A percentile compares a stretch with the other conserved stretches of the same genome.
These are phyloP conservation scores for Diaprepes abbreviatus DNA, from an alignment of 2,888 invertebrate species.

Conservation along the genomic window DNA sequence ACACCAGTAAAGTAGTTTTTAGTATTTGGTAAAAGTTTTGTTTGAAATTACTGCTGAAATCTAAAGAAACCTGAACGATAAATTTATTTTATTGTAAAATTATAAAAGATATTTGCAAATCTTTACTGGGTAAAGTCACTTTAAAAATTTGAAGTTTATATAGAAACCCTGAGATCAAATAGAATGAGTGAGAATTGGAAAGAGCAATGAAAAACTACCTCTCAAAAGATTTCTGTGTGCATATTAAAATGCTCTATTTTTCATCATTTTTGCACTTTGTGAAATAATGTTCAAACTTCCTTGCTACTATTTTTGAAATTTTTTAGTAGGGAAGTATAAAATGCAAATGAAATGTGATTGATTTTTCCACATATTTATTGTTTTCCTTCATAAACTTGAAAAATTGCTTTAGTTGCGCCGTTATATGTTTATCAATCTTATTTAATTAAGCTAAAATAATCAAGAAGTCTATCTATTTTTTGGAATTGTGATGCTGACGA, in stretches of 20 bases:
- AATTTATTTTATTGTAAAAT: background rate
- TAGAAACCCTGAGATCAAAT: background rate
- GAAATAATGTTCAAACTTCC: background rate
- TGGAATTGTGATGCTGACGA: no score
- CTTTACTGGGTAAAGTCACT: constrained; percentile 3
- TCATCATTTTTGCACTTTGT: background rate
- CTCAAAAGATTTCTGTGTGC: background rate
- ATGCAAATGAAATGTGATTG: background rate
- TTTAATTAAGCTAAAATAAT: no score
- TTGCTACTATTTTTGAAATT: background rate
- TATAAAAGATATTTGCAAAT: background rate
- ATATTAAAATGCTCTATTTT: background rate
- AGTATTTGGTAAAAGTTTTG: background rate
- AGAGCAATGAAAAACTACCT: constrained; percentile 3
- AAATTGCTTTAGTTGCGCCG: no score
- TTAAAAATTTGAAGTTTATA: no score
- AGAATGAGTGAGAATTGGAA: background rate
- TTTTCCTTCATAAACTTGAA: no score
- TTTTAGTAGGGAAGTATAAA: background rate
- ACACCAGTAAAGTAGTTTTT: background rate
- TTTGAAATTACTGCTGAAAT: no score
- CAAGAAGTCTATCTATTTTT: no score
- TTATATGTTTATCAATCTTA: no score
- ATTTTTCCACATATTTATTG: no score
- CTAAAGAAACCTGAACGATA: no score